Evolutionary conservation across 2,888 invertebrate genomes (phyloP).

Genomic region (Pachycephus smyrnensis): DNA sequence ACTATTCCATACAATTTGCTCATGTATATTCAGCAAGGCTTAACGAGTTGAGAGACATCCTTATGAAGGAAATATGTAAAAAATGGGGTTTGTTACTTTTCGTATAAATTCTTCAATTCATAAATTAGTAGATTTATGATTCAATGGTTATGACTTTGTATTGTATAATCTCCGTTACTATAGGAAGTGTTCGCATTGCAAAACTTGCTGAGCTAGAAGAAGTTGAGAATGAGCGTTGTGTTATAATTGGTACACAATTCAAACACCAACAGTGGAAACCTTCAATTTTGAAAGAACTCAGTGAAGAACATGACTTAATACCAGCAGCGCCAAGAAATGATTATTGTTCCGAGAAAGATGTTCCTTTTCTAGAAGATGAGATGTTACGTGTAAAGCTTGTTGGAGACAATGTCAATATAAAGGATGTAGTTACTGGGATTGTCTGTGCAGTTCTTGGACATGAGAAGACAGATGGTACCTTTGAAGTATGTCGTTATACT

Average conservation of each 20-base stretch:
- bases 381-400: constrained; percentile 85
- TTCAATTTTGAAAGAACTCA: constrained; percentile 91
- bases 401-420: constrained; percentile 74
- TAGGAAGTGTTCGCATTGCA: constrained; percentile 61
- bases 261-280: constrained; percentile 94
- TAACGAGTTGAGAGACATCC: constrained; percentile 75
- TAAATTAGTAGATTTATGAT: background rate
- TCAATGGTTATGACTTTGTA: constrained; percentile 10
- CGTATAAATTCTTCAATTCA: background rate
- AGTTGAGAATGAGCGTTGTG: constrained; percentile 76
- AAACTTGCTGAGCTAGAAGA: constrained; percentile 80
- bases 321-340: constrained; percentile 78
- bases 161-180: constrained; percentile 11
- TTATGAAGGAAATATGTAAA: constrained; percentile 71
- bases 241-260: constrained; percentile 91
- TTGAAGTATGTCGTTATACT: constrained; percentile 41
- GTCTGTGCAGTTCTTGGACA: constrained; percentile 83
- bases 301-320: constrained; percentile 88
- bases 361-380: constrained; percentile 91
- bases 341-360: constrained; percentile 86
- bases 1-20: constrained; percentile 80
- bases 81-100: constrained; percentile 75
- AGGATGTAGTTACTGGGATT: constrained; percentile 84
- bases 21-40: constrained; percentile 86
- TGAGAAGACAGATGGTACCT: constrained; percentile 56